A percentile compares a stretch with the other conserved stretches of the same genome.
phyloP scores from a whole-genome alignment of 30 jellyfish, hydroid and myxozoan species.

The Aurelia sp. region DNA sequence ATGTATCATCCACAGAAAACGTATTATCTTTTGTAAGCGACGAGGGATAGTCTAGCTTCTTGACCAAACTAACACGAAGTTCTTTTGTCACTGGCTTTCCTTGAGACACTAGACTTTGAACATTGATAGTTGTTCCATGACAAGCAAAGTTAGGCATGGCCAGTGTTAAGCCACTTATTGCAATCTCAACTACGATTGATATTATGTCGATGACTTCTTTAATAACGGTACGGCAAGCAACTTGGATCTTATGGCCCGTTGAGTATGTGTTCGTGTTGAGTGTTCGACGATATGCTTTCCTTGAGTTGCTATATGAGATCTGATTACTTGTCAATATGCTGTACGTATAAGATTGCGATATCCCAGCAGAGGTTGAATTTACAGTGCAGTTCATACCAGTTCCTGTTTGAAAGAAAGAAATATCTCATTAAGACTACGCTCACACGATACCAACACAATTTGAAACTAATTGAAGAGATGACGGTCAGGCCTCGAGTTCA shows the following conservation, averaged over 20 bases:
- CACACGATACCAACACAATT: too few species aligned
- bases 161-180: not conserved
- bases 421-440: too few species aligned
- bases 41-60: not conserved
- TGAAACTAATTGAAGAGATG: too few species aligned
- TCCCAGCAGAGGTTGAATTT: constrained; percentile 36
- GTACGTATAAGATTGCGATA: constrained; percentile 1
- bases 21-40: constrained; percentile 9
- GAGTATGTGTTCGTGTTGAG: not conserved
- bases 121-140: not conserved
- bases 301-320: not conserved
- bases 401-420: not conserved
- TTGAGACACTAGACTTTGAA: constrained; percentile 7
- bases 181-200: constrained; percentile 2
- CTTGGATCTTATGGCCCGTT: constrained; percentile 10
- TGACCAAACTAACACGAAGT: constrained; percentile 11
- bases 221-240: constrained; percentile 19
- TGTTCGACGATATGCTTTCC: constrained; percentile 4
- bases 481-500: too few species aligned
- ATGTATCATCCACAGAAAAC: not conserved
- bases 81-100: constrained; percentile 39
- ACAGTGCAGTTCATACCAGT: constrained; percentile 39
- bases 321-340: not conserved
- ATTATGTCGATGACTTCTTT: constrained; percentile 2
- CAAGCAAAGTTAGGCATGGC: constrained; percentile 17